Evolutionary conservation across 1,140 invertebrate genomes (phyloP).

Genomic region (Cydia amplana): DNA sequence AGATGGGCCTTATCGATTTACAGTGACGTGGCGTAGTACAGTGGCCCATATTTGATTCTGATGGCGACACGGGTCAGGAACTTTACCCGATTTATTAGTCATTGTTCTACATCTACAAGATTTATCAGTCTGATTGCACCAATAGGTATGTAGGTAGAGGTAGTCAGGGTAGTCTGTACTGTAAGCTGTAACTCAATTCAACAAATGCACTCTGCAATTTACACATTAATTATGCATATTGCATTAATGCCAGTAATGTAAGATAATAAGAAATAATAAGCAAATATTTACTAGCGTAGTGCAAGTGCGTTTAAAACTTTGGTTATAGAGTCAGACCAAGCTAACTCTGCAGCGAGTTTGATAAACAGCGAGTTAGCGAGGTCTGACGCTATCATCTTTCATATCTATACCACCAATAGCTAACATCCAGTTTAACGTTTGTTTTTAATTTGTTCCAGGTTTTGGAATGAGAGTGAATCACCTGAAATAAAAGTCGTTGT

Average conservation of each 20-base stretch:
- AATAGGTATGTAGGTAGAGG: too few species aligned
- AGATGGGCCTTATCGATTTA: slow-evolving; percentile 23
- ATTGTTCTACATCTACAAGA: slow-evolving; percentile 28
- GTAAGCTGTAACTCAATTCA: background rate
- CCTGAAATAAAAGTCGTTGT: background rate
- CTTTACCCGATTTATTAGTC: slow-evolving; percentile 27
- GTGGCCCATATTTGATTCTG: slow-evolving; percentile 30
- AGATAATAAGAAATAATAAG: too few species aligned
- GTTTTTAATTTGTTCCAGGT: slow-evolving; percentile 4
- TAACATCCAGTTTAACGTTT: background rate
- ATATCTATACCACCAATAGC: background rate
- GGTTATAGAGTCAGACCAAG: too few species aligned
- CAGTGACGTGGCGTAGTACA: background rate
- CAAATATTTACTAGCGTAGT: too few species aligned
- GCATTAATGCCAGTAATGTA: too few species aligned
- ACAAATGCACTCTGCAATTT: background rate
- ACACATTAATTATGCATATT: too few species aligned
- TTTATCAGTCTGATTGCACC: slow-evolving; percentile 11
- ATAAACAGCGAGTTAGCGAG: too few species aligned
- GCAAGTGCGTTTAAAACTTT: too few species aligned
- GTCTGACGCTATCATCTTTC: too few species aligned
- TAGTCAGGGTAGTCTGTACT: too few species aligned
- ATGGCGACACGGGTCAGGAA: slow-evolving; percentile 23
- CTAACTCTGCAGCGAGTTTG: too few species aligned
- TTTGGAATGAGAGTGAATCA: slow-evolving; percentile 15